Evolutionary conservation across 2,797 vertebrate genomes (phyloP), one percentile per base, ranked within the genome.

Genomic region (Pangasius larnaudii): DNA sequence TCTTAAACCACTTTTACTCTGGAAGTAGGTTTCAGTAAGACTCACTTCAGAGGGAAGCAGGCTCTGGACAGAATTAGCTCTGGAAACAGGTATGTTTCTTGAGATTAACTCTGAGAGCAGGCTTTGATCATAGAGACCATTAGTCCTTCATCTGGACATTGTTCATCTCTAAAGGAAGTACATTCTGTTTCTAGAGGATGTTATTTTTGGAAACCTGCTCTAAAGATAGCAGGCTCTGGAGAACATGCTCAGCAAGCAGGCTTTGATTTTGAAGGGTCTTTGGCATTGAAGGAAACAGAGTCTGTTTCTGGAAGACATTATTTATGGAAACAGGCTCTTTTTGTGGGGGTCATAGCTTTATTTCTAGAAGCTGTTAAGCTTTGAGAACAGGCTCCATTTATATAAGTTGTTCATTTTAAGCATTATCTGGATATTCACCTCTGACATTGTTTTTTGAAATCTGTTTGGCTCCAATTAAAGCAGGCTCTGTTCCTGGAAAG

Each of bases 261-360:
- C 18, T 61, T 42, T 59, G 30, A 30, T 49, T 87, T 53, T 79
- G 42, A 61, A 59, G 53, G 24, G 30, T 36, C n/a, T 56, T 42
- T 71, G 36, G 33, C 51, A 39, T 53, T 53, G 27, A 59, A 58
- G 71, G 16, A 30, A 85, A 53, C 49, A 1, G 53, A 7, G 5
- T 84, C 27, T 65, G 30, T 53, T 79, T 78, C 58, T 86, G 39
- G 71, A 77, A 46, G 22, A 67, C 61, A 14, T 51, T 63, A 30
- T 46, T 59, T 65, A 18, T 51, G 27, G 72, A 78, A 27, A 30
- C 46, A 11, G 11, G 30, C 5, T 80, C 77, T 5, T 13, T 65
- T 67, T 86, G 27, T 85, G 13, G 22, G 51, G 19, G 22, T 22
- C 69, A 19, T 36, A 24, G 39, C 80, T 19, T n/a, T 46, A 65